Evolutionary conservation across 2,888 invertebrate species (phyloP), one percentile per base, ranked within the genome.

Genomic region (Nipponacmea schrenckii): DNA sequence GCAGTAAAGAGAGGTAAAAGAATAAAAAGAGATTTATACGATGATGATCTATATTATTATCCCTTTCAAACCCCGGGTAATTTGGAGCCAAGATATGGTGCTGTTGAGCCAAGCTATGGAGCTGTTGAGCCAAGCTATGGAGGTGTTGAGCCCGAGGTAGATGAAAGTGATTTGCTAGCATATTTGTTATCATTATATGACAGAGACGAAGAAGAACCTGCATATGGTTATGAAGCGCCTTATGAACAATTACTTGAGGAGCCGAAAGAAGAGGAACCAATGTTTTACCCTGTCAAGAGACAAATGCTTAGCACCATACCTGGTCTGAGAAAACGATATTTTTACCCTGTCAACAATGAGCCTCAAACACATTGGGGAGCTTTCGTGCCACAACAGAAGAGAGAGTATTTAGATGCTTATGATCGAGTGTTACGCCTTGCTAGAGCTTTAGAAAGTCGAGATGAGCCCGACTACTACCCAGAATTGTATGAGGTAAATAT

Each of bases 351-450:
- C 67, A 66, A 56, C 63, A 72, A 71, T 12, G 80, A 79, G 63
- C 78, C 78, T 0, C 68, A 74, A 45, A 74, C 75, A 2, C 79
- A 76, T 67, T 79, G 79, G 80, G 77, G 78, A 10, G 78, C 77
- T 20, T 79, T 80, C 64, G 73, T 76, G 14, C 77, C 79, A 0
- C 63, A 62, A 39, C 69, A 77, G 67, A 76, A 75, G 69, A 62
- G 77, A n/a, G 75, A 67, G 5, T 67, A 67, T 26, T 69, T 26
- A 20, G 31, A 68, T 27, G 31, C 31, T 26, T 45, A 27, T 45
- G 48, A 20, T 45, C 31, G 67, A 26, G 46, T 46, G 24, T 20
- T 67, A n/a, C 50, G 56, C 20, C 24, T 56, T 24, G 56, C 56
- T 24, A 12, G 14, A 56, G 56, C 56, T 8, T 56, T 56, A 56